Percentiles rank a stretch among this genome's conserved stretches.
Evolutionary conservation across 2,797 vertebrate species (phyloP).

Genomic region (Mareca strepera): DNA sequence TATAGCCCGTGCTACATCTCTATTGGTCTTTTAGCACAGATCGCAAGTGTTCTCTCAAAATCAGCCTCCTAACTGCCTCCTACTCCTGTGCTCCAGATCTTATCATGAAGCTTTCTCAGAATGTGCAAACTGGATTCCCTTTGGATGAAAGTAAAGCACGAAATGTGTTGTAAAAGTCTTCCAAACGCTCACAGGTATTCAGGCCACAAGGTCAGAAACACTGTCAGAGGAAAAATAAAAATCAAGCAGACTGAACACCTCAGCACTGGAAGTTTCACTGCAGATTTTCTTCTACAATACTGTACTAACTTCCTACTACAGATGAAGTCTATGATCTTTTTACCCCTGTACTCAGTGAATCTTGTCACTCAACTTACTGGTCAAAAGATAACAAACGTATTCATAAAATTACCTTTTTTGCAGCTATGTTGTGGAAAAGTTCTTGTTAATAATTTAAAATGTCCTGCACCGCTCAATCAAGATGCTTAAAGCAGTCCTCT

Average conservation of each 20-base stretch:
- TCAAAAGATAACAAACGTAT: background rate
- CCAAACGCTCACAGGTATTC: background rate
- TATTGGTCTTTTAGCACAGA: background rate
- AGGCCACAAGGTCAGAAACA: background rate
- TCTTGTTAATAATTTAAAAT: background rate
- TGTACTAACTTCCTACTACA: background rate
- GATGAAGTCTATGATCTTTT: background rate
- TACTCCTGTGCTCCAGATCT: background rate
- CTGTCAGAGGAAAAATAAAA: background rate
- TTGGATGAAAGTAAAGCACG: background rate
- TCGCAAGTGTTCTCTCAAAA: background rate
- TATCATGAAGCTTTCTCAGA: background rate
- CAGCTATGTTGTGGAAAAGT: background rate
- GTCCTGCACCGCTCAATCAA: no score
- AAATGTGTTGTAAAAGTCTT: background rate
- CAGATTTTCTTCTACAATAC: background rate
- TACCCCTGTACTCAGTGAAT: background rate
- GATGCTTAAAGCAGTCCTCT: background rate
- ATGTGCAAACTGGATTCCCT: background rate
- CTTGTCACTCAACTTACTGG: background rate
- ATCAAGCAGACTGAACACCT: background rate
- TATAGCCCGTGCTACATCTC: background rate
- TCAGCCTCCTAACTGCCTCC: background rate
- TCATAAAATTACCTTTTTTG: background rate
- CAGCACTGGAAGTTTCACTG: background rate